Evolutionary conservation across 1,140 invertebrate species (phyloP), one percentile per base, ranked within the genome.

Genomic region (Chrysomallon squamiferum): DNA sequence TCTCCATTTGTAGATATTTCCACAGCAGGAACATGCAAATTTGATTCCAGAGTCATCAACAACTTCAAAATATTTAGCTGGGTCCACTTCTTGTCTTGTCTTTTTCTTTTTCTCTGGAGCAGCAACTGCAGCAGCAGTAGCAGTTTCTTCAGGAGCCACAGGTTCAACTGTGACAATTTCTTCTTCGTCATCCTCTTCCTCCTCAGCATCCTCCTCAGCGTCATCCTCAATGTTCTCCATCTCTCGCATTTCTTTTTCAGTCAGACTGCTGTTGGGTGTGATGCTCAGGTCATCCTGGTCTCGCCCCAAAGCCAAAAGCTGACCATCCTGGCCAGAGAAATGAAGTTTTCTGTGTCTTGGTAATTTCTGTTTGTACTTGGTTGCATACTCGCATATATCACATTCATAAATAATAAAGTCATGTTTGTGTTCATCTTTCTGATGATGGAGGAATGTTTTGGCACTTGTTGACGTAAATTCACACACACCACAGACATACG

Each of bases 1-100:
- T 43, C 82, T 66, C 83, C 84, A 86, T 68, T 84, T 85, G 69
- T 86, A 86, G 30, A 83, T 76, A 71, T 84, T 86, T 0, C 83
- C 84, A 75, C 84, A 86, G 50, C 80, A 81, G 7, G 84, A 84
- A 65, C 84, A 86, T 2, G 83, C 83, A 76, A 80, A 86, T 64
- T 86, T 86, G 1, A 78, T 79, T 27, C 79, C 81, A 59, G 71
- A 66, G 49, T 83, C 81, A 66, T 82, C 78, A 30, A 76, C 70
- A 25, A 80, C 76, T 68, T 79, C 81, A 72, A 83, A 80, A 52
- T 85, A 84, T 72, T 84, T 84, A 18, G 74, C 76, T 45, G 83
- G 83, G 56, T 83, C 81, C 20, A 84, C 83, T 61, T 83, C 83
- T 57, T 84, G 80, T 62, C 83, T 64, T 25, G 77, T 79, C 67